A percentile compares a stretch with the other conserved stretches of the same genome.
Conservation (phyloP, 2,888 invertebrate species). For the Thymelicus acteon region DNA sequence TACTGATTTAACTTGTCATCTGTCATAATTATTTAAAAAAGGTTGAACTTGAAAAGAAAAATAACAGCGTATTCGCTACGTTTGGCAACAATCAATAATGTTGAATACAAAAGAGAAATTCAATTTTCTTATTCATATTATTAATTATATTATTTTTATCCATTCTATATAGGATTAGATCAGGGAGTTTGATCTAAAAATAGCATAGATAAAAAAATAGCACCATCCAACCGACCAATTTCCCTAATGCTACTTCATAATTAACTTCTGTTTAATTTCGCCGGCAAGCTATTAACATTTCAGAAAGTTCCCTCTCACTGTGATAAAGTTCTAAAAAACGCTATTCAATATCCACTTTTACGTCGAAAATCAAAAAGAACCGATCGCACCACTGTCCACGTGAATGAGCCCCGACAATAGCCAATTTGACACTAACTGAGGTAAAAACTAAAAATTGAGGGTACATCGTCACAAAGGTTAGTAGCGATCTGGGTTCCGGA, state of each 20-base stretch:
- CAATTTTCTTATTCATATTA: too few relatives aligned
- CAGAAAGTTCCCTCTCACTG: background rate
- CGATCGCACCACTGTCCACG: constrained; percentile 38
- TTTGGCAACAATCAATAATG: too few relatives aligned
- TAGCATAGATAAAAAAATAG: too few relatives aligned
- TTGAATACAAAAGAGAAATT: too few relatives aligned
- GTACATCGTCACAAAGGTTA: constrained; percentile 8
- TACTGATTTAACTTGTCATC: too few relatives aligned
- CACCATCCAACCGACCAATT: background rate
- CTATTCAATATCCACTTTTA: constrained; percentile 17
- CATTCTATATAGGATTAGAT: too few relatives aligned
- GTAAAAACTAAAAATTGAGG: constrained; percentile 56
- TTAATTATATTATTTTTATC: too few relatives aligned
- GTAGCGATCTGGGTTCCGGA: constrained; percentile 21
- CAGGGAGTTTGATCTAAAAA: too few relatives aligned
- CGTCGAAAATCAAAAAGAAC: constrained; percentile 18
- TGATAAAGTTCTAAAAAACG: background rate
- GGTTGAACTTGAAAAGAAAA: too few relatives aligned
- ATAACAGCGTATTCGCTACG: too few relatives aligned
- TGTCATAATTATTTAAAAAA: too few relatives aligned
- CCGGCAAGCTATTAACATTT: too few relatives aligned
- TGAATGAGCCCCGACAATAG: constrained; percentile 61
- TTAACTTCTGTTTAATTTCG: background rate
- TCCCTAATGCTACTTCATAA: background rate
- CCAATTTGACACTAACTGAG: constrained; percentile 78